phyloP scores from a whole-genome alignment of 2,113 vertebrate genomes.

The Chaenogobius annularis region DNA sequence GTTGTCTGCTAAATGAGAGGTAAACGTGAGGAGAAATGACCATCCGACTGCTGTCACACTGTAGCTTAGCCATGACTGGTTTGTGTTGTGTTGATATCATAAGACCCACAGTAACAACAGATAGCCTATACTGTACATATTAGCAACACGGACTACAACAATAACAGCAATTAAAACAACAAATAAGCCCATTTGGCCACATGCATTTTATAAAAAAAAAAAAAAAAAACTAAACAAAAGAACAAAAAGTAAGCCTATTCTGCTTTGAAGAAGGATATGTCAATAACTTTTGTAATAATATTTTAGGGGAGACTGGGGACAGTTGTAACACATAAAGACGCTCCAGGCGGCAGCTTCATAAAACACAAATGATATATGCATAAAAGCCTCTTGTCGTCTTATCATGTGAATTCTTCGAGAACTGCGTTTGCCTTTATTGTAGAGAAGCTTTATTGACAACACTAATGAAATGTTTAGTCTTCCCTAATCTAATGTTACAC shows the following conservation, averaged over 20 bases:
- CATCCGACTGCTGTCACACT: constrained; percentile 47
- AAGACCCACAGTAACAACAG: constrained; percentile 48
- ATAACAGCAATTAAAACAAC: constrained; percentile 30
- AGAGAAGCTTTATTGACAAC: not conserved
- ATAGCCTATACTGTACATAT: constrained; percentile 23
- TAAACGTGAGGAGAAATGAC: constrained; percentile 23
- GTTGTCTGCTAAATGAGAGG: constrained; percentile 24
- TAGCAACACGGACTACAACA: constrained; percentile 40
- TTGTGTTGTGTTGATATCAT: constrained; percentile 41
- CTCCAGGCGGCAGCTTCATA: not conserved
- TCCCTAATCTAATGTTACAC: not conserved
- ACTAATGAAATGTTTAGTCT: not conserved
- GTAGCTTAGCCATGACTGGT: constrained; percentile 66
- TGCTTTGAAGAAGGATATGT: constrained; percentile 7
- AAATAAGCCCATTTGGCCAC: constrained; percentile 29
- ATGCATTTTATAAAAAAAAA: constrained; percentile 54
- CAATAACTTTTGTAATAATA: constrained; percentile 4
- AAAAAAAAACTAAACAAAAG: not conserved
- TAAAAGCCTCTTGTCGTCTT: not conserved
- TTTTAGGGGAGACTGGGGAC: constrained; percentile 24
- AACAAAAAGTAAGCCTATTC: constrained; percentile 4
- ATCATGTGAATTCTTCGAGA: not conserved
- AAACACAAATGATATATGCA: not conserved
- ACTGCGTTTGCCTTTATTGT: not conserved
- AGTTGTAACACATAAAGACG: constrained; percentile 21